These are phyloP conservation scores for Drosophila mimica DNA, from an alignment of 2,888 invertebrate species.

Conservation along the genomic window DNA sequence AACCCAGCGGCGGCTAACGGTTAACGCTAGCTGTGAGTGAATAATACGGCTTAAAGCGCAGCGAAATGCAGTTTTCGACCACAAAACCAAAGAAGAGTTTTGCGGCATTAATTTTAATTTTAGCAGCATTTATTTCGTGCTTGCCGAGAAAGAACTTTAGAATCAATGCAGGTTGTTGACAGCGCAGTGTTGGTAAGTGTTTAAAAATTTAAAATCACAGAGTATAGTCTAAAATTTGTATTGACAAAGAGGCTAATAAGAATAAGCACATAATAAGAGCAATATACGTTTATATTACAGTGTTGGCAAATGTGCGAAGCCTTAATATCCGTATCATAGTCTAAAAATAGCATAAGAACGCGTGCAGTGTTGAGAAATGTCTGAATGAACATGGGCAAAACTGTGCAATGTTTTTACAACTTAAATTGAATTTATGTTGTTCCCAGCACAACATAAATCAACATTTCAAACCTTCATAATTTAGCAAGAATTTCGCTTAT, in stretches of 20 bases:
- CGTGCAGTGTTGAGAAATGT: neutral
- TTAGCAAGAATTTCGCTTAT: conserved; percentile 2
- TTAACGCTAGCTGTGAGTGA: conserved; percentile 31
- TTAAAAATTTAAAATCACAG: neutral
- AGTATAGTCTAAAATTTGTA: neutral
- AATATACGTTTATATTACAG: neutral
- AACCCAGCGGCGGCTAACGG: conserved; percentile 49
- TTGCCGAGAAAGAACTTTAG: conserved; percentile 6
- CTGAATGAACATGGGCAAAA: neutral
- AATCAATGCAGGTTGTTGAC: neutral
- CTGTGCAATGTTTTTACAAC: neutral
- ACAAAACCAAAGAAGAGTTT: conserved; percentile 33
- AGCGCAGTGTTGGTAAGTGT: neutral
- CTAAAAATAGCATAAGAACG: neutral
- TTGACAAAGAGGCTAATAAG: too few species aligned
- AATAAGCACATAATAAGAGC: neutral
- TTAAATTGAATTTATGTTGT: neutral
- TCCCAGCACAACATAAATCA: neutral
- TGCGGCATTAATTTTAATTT: conserved; percentile 20
- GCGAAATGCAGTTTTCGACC: conserved; percentile 44
- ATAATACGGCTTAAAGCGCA: conserved; percentile 53
- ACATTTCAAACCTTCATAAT: neutral
- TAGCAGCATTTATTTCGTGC: conserved; percentile 7
- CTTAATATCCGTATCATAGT: neutral
- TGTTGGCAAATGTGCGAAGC: neutral